phyloP scores from a whole-genome alignment of 2,797 vertebrate genomes.

The Pristis pectinata region DNA sequence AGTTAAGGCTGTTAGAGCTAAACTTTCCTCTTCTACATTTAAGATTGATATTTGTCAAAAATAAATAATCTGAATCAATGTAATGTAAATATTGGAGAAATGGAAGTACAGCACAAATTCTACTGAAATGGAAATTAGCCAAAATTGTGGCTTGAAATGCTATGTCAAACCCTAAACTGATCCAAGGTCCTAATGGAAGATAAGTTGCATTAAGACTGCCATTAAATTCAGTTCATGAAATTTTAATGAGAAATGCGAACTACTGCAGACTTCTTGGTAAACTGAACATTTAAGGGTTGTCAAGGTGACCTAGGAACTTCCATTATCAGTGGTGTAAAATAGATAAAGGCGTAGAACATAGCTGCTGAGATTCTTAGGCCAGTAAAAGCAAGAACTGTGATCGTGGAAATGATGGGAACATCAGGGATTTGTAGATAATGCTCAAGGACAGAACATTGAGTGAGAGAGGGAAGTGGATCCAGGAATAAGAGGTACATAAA shows the following conservation, averaged over 20 bases:
- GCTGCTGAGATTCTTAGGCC: not conserved
- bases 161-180: conserved; percentile 19
- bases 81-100: not conserved
- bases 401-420: not conserved
- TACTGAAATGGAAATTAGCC: conserved; percentile 35
- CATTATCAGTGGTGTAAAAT: not conserved
- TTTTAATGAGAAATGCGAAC: conserved; percentile 64
- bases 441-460: not conserved
- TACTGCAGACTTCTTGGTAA: conserved; percentile 32
- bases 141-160: conserved; percentile 27
- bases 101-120: not conserved
- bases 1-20: conserved; percentile 9
- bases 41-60: conserved; percentile 2
- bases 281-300: conserved; percentile 21
- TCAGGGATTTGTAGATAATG: not conserved
- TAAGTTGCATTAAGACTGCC: conserved; percentile 55
- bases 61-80: not conserved
- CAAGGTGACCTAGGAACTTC: conserved; percentile 31
- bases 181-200: conserved; percentile 48
- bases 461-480: not conserved
- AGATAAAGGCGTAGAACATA: conserved; percentile 4
- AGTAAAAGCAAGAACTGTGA: not conserved
- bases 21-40: not conserved
- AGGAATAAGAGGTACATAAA: not conserved
- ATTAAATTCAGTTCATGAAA: conserved; percentile 68